Base-by-base conservation (phyloP, 2,888 invertebrate genomes). In the Creontiades dilutus region DNA sequence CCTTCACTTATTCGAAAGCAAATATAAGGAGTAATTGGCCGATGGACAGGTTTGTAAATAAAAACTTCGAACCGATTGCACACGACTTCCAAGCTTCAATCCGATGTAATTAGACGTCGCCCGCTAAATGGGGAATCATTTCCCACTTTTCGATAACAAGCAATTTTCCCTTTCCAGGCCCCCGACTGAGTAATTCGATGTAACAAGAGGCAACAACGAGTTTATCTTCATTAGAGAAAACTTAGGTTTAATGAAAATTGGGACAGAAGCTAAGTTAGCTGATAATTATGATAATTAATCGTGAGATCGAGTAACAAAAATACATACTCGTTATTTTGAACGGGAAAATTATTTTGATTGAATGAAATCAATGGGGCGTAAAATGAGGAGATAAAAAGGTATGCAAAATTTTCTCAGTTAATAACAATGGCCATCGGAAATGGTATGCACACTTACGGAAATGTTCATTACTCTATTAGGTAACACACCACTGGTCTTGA, bases 1-100 rank as follows among this genome's bases (percentile, higher is more conserved):
- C 47, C 78, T 80, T 80, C 78, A 80, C 78, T 80, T 37, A 80
- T 80, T 80, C 46, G 37, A 80, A 80, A 80, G 78, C 78, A 80
- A 80, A 80, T 80, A 80, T 80, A 37, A 37, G 78, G 28, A 80
- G 78, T 80, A 80, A 80, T 80, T 80, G 78, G 78, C 78, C 78
- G 78, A 80, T 80, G 78, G 78, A 80, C 78, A 80, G 78, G 78
- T 80, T 80, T 80, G 78, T 80, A 80, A 37, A 80, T 80, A 80
- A 19, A 80, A 47, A 37, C 46, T 0, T 68, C 78, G 78, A 47
- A 37, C 47, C 78, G 78, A 80, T 80, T 80, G 28, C n/a, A 80
- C 78, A 80, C 78, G 78, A 80, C 47, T 19, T 19, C 78, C 46
- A 23, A 68, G 68, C 68, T 68, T 68, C 68, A 68, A 68, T 80